Percentiles rank a stretch among this genome's conserved stretches.
Evolutionary conservation across 2,797 vertebrate species (phyloP).

Genomic region (Borostomias antarcticus): DNA sequence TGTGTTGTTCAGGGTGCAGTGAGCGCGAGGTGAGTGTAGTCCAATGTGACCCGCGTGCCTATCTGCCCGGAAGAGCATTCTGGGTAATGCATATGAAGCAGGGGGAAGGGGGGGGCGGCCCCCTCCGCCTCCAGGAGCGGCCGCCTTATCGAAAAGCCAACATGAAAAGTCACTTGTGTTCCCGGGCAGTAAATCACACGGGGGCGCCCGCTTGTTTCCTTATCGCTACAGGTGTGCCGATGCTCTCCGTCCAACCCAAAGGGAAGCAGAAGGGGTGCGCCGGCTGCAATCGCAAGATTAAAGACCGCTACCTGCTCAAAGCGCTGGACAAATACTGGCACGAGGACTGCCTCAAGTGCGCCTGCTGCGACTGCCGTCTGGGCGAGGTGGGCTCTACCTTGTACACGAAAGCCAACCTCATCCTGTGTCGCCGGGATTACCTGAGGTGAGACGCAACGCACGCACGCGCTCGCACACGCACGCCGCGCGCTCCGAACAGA

Average conservation of each 20-base stretch:
- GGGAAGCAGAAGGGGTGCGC: slow-evolving; percentile 91
- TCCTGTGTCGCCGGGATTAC: slow-evolving; percentile 89
- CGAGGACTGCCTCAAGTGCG: slow-evolving; percentile 89
- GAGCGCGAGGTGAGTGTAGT: slow-evolving; percentile 39
- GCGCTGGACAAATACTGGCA: slow-evolving; percentile 92
- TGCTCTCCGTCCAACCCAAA: slow-evolving; percentile 89
- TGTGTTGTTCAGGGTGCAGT: slow-evolving; percentile 38
- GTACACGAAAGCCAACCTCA: slow-evolving; percentile 92
- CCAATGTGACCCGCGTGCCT: slow-evolving; percentile 73
- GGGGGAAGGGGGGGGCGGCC: slow-evolving; percentile 45
- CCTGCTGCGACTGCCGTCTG: slow-evolving; percentile 90
- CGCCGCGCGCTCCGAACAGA: slow-evolving; percentile 49
- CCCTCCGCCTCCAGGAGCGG: slow-evolving; percentile 54
- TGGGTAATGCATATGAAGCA: slow-evolving; percentile 80
- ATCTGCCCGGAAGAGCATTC: slow-evolving; percentile 74
- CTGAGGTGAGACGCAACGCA: slow-evolving; percentile 77
- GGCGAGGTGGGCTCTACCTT: slow-evolving; percentile 91
- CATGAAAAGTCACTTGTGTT: slow-evolving; percentile 77
- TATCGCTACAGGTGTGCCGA: slow-evolving; percentile 80
- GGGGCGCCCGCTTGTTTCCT: slow-evolving; percentile 43
- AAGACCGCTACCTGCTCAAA: slow-evolving; percentile 90
- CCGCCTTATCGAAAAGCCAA: slow-evolving; percentile 75
- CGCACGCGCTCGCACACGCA: slow-evolving; percentile 9
- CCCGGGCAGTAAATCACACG: slow-evolving; percentile 70
- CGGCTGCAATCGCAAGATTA: slow-evolving; percentile 90